Conservation (phyloP, 1,140 invertebrate genomes). For the Penaeus vannamei region DNA sequence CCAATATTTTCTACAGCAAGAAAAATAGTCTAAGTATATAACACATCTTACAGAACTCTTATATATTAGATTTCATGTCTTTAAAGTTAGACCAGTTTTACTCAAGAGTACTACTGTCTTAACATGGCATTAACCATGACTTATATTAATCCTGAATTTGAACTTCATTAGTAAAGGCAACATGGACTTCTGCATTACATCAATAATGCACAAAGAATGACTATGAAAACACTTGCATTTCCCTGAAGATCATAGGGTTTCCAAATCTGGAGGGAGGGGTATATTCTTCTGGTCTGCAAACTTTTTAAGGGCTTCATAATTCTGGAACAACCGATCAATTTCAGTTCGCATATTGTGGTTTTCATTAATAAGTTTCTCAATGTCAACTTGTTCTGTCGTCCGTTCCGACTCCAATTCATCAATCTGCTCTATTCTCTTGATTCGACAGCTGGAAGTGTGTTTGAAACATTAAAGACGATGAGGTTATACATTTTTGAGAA, state of each 20-base stretch:
- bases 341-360: conserved; percentile 86
- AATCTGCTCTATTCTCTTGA: conserved; percentile 93
- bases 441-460: conserved; percentile 79
- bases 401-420: conserved; percentile 92
- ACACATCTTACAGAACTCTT: too few species aligned
- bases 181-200: too few species aligned
- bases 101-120: too few species aligned
- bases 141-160: too few species aligned
- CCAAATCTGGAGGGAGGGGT: conserved; percentile 83
- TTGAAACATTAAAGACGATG: background rate
- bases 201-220: too few species aligned
- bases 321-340: conserved; percentile 81
- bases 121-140: too few species aligned
- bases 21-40: too few species aligned
- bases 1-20: too few species aligned
- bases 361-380: conserved; percentile 86
- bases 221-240: too few species aligned
- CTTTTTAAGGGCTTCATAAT: conserved; percentile 88
- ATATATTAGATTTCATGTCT: too few species aligned
- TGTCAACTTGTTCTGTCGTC: conserved; percentile 86
- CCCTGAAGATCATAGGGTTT: conserved; percentile 70
- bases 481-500: background rate
- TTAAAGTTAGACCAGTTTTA: too few species aligned
- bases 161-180: too few species aligned
- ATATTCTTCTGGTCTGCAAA: conserved; percentile 89